These are phyloP conservation scores for Ceyx cyanopectus DNA, from an alignment of 2,113 vertebrate species.

Conservation along the genomic window DNA sequence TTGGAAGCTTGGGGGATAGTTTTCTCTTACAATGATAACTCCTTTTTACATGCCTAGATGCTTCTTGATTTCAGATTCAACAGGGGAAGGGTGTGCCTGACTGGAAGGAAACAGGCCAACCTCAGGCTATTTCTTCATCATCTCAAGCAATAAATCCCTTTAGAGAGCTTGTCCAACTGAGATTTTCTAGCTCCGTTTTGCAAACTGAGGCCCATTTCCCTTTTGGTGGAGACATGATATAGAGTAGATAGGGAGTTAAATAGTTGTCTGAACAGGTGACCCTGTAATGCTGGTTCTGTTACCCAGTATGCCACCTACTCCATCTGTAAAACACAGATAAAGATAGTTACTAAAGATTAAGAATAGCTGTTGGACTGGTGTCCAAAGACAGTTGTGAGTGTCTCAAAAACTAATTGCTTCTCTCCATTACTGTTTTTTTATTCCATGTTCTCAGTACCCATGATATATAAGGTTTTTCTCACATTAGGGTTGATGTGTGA, in stretches of 20 bases:
- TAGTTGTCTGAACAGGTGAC: background rate
- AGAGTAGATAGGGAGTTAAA: background rate
- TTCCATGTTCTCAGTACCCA: background rate
- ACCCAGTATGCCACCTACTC: background rate
- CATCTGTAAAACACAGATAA: background rate
- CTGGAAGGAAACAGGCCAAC: conserved; percentile 2
- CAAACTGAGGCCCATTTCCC: background rate
- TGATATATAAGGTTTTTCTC: background rate
- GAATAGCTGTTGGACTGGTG: background rate
- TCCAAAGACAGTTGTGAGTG: background rate
- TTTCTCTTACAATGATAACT: background rate
- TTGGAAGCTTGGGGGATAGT: background rate
- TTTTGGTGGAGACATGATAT: background rate
- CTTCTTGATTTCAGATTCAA: conserved; percentile 37
- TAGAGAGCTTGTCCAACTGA: background rate
- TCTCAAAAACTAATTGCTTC: background rate
- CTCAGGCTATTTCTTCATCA: conserved; percentile 27
- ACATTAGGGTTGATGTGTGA: background rate
- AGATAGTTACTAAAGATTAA: background rate
- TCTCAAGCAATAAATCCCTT: conserved; percentile 39
- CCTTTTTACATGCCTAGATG: conserved; percentile 16
- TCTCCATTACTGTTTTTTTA: background rate
- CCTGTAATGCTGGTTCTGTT: background rate
- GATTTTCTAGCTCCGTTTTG: background rate
- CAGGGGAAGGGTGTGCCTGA: background rate